Base-by-base conservation (phyloP, 1,140 invertebrate genomes). In the Trichonephila clavata region DNA sequence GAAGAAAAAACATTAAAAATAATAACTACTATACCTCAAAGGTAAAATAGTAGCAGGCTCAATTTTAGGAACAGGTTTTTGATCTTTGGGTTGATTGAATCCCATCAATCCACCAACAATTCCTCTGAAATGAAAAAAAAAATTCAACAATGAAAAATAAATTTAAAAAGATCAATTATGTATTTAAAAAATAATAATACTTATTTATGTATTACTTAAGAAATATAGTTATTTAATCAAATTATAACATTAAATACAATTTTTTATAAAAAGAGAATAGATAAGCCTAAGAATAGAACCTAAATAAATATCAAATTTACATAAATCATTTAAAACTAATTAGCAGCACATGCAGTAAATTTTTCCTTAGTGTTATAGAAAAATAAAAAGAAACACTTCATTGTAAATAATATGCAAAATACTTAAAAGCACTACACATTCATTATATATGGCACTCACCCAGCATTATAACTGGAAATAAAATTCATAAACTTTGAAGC, bases 401-500 rank as follows among this genome's bases (percentile, higher is more conserved):
- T 65, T 65, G 7, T 3, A 65, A 65, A 65, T 63, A 63, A 63
- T 65, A n/a, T 65, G 21, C n/a, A 65, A 65, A 65, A 65, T 65
- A n/a, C n/a, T 65, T n/a, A 3, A 65, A 50, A 0, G 50, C 50
- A 50, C 0, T 50, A 63, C 16, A 24, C n/a, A 32, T 32, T n/a
- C 16, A 24, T n/a, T 0, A 61, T 61, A 86, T 13, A 27, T 24
- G n/a, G 6, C 18, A 93, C 77, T 94, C 32, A 91, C 83, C 94
- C 90, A 92, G 90, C 60, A 80, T 77, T 59, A 61, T 94, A 95
- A 90, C 86, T 87, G 50, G 88, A 94, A 89, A 94, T 92, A 84
- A 94, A 94, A 89, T 94, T 95, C 80, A 98, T 98, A 21, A 99
- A 96, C 96, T 98, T 98, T 94, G 97, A 97, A 24, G 98, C 98